phyloP scores from a whole-genome alignment of 2,113 vertebrate genomes.

The Terrapene triunguis region DNA sequence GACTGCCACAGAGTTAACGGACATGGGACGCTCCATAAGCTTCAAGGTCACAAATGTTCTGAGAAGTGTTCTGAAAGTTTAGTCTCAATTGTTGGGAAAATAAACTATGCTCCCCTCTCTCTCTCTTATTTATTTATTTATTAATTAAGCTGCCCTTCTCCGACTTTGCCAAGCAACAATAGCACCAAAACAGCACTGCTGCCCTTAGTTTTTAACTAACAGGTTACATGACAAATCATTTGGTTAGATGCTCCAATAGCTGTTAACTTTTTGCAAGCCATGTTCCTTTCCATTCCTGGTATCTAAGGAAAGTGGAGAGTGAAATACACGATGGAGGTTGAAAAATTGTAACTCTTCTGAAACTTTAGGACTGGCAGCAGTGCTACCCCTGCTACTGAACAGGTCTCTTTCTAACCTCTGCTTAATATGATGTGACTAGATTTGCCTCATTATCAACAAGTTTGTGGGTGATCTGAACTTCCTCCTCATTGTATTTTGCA shows the following conservation, averaged over 20 bases:
- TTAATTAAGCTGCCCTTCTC: too few species aligned
- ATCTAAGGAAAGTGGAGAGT: background rate
- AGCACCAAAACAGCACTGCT: background rate
- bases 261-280: background rate
- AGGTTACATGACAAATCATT: background rate
- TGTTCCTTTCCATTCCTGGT: background rate
- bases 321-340: background rate
- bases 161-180: background rate
- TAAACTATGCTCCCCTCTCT: background rate
- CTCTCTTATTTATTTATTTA: too few species aligned
- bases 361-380: background rate
- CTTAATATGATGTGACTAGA: background rate
- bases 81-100: background rate
- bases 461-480: background rate
- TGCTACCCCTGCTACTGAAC: accelerated
- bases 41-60: background rate
- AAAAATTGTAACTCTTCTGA: accelerated
- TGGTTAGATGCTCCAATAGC: background rate
- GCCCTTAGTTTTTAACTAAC: background rate
- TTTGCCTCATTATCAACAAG: background rate
- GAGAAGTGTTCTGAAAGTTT: background rate
- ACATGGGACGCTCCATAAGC: background rate
- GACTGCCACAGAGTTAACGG: background rate
- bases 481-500: background rate
- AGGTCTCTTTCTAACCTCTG: background rate